Evolutionary conservation across 2,888 invertebrate genomes (phyloP).

Genomic region (Schrankia costaestrigalis): DNA sequence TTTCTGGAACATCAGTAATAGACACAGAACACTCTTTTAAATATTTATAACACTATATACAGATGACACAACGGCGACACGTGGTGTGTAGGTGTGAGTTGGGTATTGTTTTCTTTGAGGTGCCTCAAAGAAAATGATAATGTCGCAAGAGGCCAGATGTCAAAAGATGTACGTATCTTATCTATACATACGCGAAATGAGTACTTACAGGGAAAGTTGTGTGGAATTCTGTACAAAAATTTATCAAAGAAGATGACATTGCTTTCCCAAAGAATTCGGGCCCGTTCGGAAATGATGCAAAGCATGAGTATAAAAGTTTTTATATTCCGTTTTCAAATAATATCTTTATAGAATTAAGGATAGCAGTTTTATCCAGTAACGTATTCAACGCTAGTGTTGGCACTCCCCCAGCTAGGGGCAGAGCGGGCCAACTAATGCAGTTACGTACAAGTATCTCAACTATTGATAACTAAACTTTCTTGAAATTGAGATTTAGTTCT

Average conservation of each 20-base stretch:
- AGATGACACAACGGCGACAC: too few relatives aligned
- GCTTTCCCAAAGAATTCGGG: slow-evolving; percentile 3
- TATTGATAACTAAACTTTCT: slow-evolving; percentile 26
- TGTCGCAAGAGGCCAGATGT: too few relatives aligned
- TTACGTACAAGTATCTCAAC: slow-evolving; percentile 11
- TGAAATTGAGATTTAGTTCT: slow-evolving; percentile 21
- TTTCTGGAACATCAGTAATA: too few relatives aligned
- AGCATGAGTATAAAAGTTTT: neutral
- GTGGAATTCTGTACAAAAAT: slow-evolving; percentile 1
- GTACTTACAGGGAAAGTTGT: too few relatives aligned
- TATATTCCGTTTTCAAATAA: neutral
- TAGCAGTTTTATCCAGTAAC: slow-evolving; percentile 3
- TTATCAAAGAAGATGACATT: slow-evolving; percentile 7
- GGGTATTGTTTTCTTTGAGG: too few relatives aligned
- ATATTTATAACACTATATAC: too few relatives aligned
- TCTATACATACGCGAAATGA: too few relatives aligned
- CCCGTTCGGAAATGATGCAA: neutral
- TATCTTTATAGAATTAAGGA: neutral
- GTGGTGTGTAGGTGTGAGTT: too few relatives aligned
- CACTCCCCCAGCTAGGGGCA: slow-evolving; percentile 1
- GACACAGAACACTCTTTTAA: too few relatives aligned
- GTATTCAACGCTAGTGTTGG: slow-evolving; percentile 5
- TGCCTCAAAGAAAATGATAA: too few relatives aligned
- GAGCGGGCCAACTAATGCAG: slow-evolving; percentile 7
- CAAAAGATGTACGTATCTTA: too few relatives aligned